Conservation (phyloP, 2,888 invertebrate species). For the Itoplectis maculator region DNA sequence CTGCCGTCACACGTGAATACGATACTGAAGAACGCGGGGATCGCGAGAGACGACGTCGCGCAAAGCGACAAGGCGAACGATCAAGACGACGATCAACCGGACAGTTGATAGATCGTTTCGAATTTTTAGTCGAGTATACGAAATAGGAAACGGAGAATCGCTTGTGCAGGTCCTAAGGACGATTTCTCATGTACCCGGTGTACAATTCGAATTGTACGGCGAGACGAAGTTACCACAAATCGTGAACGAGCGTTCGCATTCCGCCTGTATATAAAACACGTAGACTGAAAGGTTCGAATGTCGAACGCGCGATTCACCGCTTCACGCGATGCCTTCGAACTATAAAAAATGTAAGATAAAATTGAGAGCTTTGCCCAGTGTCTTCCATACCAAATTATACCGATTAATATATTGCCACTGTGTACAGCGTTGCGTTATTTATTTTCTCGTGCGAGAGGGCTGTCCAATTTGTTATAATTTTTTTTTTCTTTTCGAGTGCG, state of each 20-base stretch:
- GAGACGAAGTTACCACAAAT: neutral
- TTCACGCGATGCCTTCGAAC: conserved; percentile 45
- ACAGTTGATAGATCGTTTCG: neutral
- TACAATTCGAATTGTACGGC: neutral
- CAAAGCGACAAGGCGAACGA: conserved; percentile 4
- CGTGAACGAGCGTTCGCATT: neutral
- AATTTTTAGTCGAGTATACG: neutral
- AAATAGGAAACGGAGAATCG: too few relatives aligned
- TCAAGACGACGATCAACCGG: neutral
- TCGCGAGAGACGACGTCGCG: neutral
- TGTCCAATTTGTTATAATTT: conserved; percentile 49
- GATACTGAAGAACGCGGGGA: conserved; percentile 63
- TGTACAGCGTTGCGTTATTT: conserved; percentile 48
- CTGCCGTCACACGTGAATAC: conserved; percentile 69
- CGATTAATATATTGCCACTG: conserved; percentile 5
- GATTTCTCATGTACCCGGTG: neutral
- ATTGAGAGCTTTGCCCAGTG: neutral
- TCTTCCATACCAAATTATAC: conserved; percentile 9
- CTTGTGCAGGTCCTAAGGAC: neutral
- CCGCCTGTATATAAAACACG: neutral
- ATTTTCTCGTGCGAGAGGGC: conserved; percentile 24
- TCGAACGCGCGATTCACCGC: conserved; percentile 25
- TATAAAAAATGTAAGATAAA: neutral
- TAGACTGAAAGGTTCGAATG: conserved; percentile 5
- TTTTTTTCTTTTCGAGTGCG: conserved; percentile 5